phyloP scores from a whole-genome alignment of 2,888 invertebrate species.

The Globia sparganii region DNA sequence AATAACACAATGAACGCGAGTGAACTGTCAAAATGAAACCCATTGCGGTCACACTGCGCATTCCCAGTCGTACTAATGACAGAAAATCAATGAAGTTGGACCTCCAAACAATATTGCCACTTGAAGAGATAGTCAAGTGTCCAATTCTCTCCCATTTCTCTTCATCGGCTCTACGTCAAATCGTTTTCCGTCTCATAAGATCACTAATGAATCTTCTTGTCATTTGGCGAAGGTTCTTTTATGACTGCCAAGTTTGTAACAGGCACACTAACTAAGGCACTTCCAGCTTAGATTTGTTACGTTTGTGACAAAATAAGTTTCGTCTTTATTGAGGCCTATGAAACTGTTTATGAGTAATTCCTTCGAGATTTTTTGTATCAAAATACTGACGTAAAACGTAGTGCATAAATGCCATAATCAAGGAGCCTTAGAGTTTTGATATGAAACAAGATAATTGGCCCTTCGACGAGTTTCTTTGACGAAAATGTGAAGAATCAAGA shows the following conservation, averaged over 20 bases:
- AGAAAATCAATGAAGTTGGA: constrained; percentile 55
- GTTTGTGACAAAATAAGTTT: constrained; percentile 35
- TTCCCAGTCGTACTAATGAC: constrained; percentile 44
- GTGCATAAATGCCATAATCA: not conserved
- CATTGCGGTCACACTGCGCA: constrained; percentile 1
- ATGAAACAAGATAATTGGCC: constrained; percentile 10
- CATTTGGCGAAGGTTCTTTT: constrained; percentile 61
- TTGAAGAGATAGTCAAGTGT: constrained; percentile 60
- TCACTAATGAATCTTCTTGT: constrained; percentile 68
- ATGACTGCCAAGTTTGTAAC: constrained; percentile 54
- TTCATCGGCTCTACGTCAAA: constrained; percentile 63
- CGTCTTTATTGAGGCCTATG: constrained; percentile 11
- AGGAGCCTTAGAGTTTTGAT: not conserved
- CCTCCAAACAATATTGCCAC: constrained; percentile 63
- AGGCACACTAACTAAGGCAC: constrained; percentile 45
- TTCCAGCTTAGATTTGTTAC: constrained; percentile 35
- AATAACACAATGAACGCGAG: not conserved
- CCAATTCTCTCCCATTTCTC: constrained; percentile 62
- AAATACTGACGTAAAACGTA: not conserved
- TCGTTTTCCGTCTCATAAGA: constrained; percentile 64
- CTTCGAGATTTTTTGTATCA: not conserved
- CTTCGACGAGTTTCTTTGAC: constrained; percentile 15
- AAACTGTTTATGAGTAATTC: constrained; percentile 15
- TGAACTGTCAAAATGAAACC: not conserved
- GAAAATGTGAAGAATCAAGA: constrained; percentile 19